Conservation (phyloP, 2,797 vertebrate genomes). For the Clarias fuscus region DNA sequence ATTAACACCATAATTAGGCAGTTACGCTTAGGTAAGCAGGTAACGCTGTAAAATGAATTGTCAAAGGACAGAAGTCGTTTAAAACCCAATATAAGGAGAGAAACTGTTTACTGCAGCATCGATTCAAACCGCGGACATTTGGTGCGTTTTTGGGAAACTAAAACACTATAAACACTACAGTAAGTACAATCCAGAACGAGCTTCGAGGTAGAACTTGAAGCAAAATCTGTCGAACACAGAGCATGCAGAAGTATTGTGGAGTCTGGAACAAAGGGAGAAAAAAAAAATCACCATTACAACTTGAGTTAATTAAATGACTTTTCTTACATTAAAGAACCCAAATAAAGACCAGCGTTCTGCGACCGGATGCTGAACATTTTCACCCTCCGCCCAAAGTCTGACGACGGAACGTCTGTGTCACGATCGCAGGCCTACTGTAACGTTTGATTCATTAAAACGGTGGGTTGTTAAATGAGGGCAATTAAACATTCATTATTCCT, state of each 20-base stretch:
- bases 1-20: background rate
- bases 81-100: background rate
- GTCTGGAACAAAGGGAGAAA: background rate
- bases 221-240: background rate
- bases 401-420: background rate
- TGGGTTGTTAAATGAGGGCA: background rate
- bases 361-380: background rate
- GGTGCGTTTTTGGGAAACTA: background rate
- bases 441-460: background rate
- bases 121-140: background rate
- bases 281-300: background rate
- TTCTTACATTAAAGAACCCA: background rate
- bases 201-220: background rate
- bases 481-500: background rate
- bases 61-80: background rate
- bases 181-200: background rate
- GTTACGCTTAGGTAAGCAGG: background rate
- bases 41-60: background rate
- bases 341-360: background rate
- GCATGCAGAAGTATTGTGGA: background rate
- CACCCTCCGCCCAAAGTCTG: background rate
- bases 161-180: background rate
- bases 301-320: background rate
- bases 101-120: background rate
- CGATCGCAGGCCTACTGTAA: background rate